Percentiles rank a stretch among this genome's conserved stretches.
phyloP scores from a whole-genome alignment of 2,113 vertebrate genomes.

The Tiliqua scincoides region DNA sequence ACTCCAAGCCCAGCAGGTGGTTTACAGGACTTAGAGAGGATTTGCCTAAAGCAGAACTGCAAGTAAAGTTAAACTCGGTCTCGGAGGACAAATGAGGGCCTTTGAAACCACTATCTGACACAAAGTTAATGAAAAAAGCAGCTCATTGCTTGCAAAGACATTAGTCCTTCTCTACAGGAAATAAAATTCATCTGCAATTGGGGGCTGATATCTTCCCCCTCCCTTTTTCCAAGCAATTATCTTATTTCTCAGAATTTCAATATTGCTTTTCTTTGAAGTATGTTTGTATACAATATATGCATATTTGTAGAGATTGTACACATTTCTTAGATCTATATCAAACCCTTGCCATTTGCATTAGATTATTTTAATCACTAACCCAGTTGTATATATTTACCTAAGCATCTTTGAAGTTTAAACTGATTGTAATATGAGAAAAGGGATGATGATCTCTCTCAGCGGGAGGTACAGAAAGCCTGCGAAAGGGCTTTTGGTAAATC shows the following conservation, averaged over 20 bases:
- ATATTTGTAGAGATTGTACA: too few species aligned
- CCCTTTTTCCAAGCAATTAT: not conserved
- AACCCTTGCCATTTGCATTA: constrained; percentile 63
- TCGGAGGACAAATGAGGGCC: constrained; percentile 24
- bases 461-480: not conserved
- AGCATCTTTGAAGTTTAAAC: constrained; percentile 59
- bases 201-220: not conserved
- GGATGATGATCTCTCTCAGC: constrained; percentile 37
- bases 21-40: fast-evolving
- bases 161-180: constrained; percentile 34
- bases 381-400: constrained; percentile 58
- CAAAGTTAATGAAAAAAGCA: constrained; percentile 56
- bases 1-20: not conserved
- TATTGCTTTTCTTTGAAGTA: constrained; percentile 48
- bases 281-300: too few species aligned
- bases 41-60: fast-evolving
- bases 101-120: constrained; percentile 38
- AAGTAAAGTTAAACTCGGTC: constrained; percentile 15
- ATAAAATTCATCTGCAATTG: constrained; percentile 24
- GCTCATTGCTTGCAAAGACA: not conserved
- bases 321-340: constrained; percentile 60
- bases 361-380: constrained; percentile 64
- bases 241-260: constrained; percentile 46
- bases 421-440: constrained; percentile 23
- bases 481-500: not conserved